These are phyloP conservation scores for Pristionchus exspectatus DNA, from an alignment of 2,888 invertebrate species.

Conservation along the genomic window DNA sequence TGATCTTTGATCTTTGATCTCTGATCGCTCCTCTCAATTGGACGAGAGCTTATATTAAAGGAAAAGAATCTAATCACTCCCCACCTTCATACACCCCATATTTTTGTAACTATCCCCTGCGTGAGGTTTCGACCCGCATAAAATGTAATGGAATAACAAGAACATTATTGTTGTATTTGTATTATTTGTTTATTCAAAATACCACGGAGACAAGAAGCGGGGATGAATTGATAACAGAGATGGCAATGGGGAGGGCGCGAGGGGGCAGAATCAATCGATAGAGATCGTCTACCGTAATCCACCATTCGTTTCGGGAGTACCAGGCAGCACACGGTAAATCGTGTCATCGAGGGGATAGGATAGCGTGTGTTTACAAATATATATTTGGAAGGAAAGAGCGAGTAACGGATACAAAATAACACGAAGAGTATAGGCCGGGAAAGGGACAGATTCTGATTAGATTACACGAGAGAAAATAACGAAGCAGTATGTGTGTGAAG, in stretches of 20 bases:
- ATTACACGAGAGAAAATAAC: not conserved
- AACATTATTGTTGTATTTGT: not conserved
- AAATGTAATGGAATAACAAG: slow-evolving; percentile 33
- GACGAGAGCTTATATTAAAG: not conserved
- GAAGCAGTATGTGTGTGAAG: not conserved
- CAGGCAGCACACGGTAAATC: slow-evolving; percentile 23
- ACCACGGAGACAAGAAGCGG: not conserved
- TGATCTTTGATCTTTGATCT: slow-evolving; percentile 40
- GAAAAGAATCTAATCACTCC: slow-evolving; percentile 19
- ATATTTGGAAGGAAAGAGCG: not conserved
- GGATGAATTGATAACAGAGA: slow-evolving; percentile 5
- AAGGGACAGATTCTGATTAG: not conserved
- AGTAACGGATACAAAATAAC: not conserved
- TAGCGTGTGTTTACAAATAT: slow-evolving; percentile 2
- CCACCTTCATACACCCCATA: slow-evolving; percentile 28
- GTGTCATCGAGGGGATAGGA: not conserved
- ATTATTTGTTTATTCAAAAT: slow-evolving; percentile 1
- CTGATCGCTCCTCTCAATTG: not conserved
- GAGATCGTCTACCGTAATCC: slow-evolving; percentile 16
- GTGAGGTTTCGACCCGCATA: not conserved
- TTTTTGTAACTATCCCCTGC: slow-evolving; percentile 33
- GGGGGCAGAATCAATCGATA: slow-evolving; percentile 35
- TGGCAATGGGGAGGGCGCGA: slow-evolving; percentile 32
- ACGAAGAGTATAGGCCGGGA: not conserved
- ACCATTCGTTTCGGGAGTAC: slow-evolving; percentile 32